Evolutionary conservation across 2,797 vertebrate species (phyloP), one percentile per base, ranked within the genome.

Genomic region (Bovichtus diacanthus): DNA sequence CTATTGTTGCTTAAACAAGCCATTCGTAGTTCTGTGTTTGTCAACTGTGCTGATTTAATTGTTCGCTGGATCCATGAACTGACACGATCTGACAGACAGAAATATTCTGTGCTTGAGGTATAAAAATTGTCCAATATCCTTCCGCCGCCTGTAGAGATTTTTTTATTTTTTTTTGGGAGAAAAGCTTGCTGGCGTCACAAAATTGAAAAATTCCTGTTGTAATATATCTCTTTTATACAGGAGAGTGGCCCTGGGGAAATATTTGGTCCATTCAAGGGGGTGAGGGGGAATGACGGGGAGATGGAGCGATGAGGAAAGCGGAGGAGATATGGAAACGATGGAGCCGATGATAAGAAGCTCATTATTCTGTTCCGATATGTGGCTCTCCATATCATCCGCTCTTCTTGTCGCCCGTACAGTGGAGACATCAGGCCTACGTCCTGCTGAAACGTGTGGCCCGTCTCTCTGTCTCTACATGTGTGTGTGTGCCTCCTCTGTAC

Each of bases 341-440:
- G 69, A 77, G 78, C 59, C 53, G 74, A 63, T 73, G 86, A 93
- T 90, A 85, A 76, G 78, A 76, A 70, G 85, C 83, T 86, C 60
- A 76, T 90, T 89, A 87, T 88, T 91, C 81, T 49, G 81, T 38
- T 84, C 56, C 85, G 90, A 86, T 91, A 84, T 92, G 90, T 88
- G 74, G 80, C 80, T 83, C 61, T 49, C 27, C 13, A 47, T 70
- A 63, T 75, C 38, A 21, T 49, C 67, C 68, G 27, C 73, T 56
- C 73, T 58, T 76, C 50, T 49, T 85, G 63, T 73, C 62, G 53
- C 27, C 34, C 53, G 67, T 56, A 63, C 67, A 74, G 65, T 53
- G 53, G 43, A 74, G 74, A 87, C 81, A 23, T 82, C 78, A 74
- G 83, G 78, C 73, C 86, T 67, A 25, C 78, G 23, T 69, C 81